A percentile compares a stretch with the other conserved stretches of the same genome.
Evolutionary conservation across 2,888 invertebrate genomes (phyloP).

Genomic region (Troglohyphantes excavatus): DNA sequence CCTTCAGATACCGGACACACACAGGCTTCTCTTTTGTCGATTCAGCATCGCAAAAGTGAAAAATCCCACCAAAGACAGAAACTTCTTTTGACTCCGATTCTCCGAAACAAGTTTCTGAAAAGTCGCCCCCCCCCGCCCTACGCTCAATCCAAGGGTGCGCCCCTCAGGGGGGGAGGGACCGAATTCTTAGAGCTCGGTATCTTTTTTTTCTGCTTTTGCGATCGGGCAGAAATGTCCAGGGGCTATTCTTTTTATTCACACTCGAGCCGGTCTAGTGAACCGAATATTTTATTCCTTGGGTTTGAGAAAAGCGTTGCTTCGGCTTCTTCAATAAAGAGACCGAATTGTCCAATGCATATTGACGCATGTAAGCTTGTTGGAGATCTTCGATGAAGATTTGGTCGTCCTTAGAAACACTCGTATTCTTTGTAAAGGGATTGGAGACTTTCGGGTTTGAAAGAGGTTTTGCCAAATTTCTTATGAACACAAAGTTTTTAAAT

Average conservation of each 20-base stretch:
- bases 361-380: conserved; percentile 1
- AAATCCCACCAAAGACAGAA: conserved; percentile 41
- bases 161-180: conserved; percentile 9
- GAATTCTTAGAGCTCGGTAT: conserved; percentile 46
- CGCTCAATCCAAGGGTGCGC: background rate
- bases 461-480: too few species aligned
- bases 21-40: background rate
- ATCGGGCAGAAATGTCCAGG: conserved; percentile 38
- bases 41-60: conserved; percentile 54
- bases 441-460: too few species aligned
- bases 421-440: background rate
- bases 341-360: conserved; percentile 29
- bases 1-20: background rate
- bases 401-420: background rate
- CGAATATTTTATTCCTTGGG: conserved; percentile 52
- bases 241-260: conserved; percentile 44
- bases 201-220: conserved; percentile 30
- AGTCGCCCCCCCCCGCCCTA: conserved; percentile 31
- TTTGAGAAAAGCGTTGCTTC: conserved; percentile 29
- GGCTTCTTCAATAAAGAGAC: conserved; percentile 2
- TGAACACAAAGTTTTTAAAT: too few species aligned
- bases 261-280: conserved; percentile 30
- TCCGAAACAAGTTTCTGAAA: conserved; percentile 50
- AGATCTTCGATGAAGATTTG: background rate
- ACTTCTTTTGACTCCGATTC: conserved; percentile 20